phyloP scores from a whole-genome alignment of 2,888 invertebrate species.

The Timema podura region DNA sequence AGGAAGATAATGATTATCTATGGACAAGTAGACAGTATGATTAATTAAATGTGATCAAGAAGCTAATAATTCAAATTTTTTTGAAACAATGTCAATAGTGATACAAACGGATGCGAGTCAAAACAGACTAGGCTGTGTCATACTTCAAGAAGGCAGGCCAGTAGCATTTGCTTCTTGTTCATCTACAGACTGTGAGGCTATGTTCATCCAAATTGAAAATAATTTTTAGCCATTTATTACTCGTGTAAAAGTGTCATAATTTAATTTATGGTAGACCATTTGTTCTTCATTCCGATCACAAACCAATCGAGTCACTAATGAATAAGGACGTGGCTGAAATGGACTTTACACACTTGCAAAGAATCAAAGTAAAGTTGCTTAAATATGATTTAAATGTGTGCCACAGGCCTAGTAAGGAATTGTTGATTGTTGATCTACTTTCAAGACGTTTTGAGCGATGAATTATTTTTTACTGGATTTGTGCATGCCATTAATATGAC shows the following conservation, averaged over 20 bases:
- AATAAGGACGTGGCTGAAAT: neutral
- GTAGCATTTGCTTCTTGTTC: no score
- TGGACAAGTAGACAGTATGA: neutral
- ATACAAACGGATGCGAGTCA: neutral
- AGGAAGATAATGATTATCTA: neutral
- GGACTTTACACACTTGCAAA: neutral
- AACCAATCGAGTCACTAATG: neutral
- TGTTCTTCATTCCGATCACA: neutral
- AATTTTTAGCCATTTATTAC: neutral
- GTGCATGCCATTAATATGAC: no score
- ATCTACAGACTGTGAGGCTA: no score
- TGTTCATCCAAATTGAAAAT: neutral
- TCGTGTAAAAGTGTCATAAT: neutral
- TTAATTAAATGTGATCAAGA: neutral
- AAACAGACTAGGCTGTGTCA: neutral
- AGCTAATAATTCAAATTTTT: neutral
- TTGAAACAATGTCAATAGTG: neutral
- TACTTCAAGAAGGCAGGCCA: neutral
- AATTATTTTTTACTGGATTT: no score
- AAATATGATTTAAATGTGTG: no score
- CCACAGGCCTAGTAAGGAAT: no score
- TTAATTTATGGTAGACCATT: neutral
- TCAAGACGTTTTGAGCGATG: no score
- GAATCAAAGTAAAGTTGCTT: neutral
- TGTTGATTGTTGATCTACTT: no score